Evolutionary conservation across 2,113 vertebrate species (phyloP).

Genomic region (Pyrgilauda ruficollis): DNA sequence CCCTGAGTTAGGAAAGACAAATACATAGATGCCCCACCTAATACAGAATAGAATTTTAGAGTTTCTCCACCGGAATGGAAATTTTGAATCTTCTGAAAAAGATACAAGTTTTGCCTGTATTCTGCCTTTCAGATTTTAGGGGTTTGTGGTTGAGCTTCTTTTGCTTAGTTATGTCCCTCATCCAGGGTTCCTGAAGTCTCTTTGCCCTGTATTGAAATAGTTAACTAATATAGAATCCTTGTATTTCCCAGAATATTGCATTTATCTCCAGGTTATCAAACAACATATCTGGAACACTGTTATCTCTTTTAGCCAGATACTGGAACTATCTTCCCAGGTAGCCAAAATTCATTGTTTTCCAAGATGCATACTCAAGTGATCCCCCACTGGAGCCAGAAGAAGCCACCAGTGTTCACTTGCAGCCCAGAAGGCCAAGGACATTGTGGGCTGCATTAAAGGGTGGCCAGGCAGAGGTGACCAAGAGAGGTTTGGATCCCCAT

Average conservation of each 20-base stretch:
- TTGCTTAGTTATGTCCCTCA: neutral
- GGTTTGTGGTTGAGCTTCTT: neutral
- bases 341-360: neutral
- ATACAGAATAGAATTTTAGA: neutral
- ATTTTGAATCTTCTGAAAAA: neutral
- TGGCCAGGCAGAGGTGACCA: neutral
- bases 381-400: neutral
- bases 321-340: neutral
- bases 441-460: neutral
- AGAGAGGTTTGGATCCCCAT: neutral
- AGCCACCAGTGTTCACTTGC: accelerated
- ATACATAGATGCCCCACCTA: neutral
- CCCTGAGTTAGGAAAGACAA: neutral
- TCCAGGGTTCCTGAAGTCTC: neutral
- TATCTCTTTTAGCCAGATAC: neutral
- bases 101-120: neutral
- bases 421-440: neutral
- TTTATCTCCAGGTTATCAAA: neutral
- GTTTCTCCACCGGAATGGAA: neutral
- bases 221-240: neutral
- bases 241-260: neutral
- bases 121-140: neutral
- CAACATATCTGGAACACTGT: neutral
- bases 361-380: neutral
- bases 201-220: neutral